Evolutionary conservation across 2,113 vertebrate species (phyloP).

Genomic region (Thalassoma bifasciatum): DNA sequence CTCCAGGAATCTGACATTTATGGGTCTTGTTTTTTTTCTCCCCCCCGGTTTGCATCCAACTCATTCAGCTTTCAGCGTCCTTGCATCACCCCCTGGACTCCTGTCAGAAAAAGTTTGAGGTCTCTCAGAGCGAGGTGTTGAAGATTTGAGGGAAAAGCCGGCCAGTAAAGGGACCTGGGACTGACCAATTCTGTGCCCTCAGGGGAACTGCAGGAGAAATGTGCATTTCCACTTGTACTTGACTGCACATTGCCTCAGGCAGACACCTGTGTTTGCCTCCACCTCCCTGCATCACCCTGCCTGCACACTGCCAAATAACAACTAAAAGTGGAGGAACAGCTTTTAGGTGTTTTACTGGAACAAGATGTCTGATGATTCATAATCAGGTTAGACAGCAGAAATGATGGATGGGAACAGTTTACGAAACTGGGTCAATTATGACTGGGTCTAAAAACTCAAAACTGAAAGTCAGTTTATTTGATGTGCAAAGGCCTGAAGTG

Average conservation of each 20-base stretch:
- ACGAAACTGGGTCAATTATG: slow-evolving; percentile 14
- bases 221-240: slow-evolving; percentile 58
- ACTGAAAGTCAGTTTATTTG: slow-evolving; percentile 14
- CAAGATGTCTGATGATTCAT: slow-evolving; percentile 44
- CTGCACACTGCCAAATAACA: slow-evolving; percentile 51
- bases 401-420: slow-evolving; percentile 29
- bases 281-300: slow-evolving; percentile 36
- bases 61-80: slow-evolving; percentile 59
- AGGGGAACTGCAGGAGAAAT: slow-evolving; percentile 39
- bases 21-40: slow-evolving; percentile 56
- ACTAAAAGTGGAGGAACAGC: slow-evolving; percentile 20
- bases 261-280: slow-evolving; percentile 36
- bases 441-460: slow-evolving; percentile 17
- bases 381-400: slow-evolving; percentile 27
- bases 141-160: slow-evolving; percentile 40
- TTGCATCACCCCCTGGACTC: slow-evolving; percentile 61
- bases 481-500: slow-evolving; percentile 2
- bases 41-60: slow-evolving; percentile 56
- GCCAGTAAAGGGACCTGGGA: slow-evolving; percentile 15
- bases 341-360: slow-evolving; percentile 39
- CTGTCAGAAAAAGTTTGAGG: slow-evolving; percentile 55
- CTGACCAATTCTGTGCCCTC: slow-evolving; percentile 56
- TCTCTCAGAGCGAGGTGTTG: slow-evolving; percentile 24
- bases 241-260: slow-evolving; percentile 59
- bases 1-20: slow-evolving; percentile 72